Base-by-base conservation (phyloP, 2,797 vertebrate genomes). In the Lindbergichthys nudifrons region DNA sequence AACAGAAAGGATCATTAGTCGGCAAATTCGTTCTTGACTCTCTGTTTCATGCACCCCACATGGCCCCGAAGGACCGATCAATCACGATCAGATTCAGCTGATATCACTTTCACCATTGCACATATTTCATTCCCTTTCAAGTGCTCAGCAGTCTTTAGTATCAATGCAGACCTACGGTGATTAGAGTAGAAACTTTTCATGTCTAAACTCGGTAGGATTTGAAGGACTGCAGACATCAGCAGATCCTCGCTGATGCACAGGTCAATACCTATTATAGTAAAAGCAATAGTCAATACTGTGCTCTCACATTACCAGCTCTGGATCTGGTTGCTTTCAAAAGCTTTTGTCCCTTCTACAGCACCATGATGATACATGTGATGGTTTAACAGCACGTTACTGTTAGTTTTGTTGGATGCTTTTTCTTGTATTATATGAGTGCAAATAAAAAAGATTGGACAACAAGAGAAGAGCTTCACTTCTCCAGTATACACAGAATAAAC, bases 211-310 rank as follows among this genome's bases (percentile, higher is more conserved):
- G 70, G 87, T 75, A 76, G 81, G 65, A 65, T 89, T 81, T 86
- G 83, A 89, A 90, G 82, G 81, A 91, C 78, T 89, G 83, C 90
- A 77, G 77, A 82, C 85, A 72, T 91, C 91, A 92, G 90, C 89
- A 86, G 78, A 87, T 87, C 83, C 78, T 78, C 26, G 30, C 76
- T 58, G 70, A 89, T 80, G 80, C 67, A 50, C 75, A 70, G 85
- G 81, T 93, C 91, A 87, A 91, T 91, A 91, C 75, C 86, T 89
- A 90, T 92, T 88, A 92, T 80, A 67, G 79, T 81, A 87, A 88
- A 93, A 85, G 81, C 85, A 87, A 89, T 91, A 92, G 84, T 92
- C 88, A 83, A 91, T 93, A 78, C 13, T 54, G 53, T 15, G 70
- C 60, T 82, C 57, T 56, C 45, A 58, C 77, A 72, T 80, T 64